phyloP scores from a whole-genome alignment of 2,797 vertebrate species.

The Chelon auratus region DNA sequence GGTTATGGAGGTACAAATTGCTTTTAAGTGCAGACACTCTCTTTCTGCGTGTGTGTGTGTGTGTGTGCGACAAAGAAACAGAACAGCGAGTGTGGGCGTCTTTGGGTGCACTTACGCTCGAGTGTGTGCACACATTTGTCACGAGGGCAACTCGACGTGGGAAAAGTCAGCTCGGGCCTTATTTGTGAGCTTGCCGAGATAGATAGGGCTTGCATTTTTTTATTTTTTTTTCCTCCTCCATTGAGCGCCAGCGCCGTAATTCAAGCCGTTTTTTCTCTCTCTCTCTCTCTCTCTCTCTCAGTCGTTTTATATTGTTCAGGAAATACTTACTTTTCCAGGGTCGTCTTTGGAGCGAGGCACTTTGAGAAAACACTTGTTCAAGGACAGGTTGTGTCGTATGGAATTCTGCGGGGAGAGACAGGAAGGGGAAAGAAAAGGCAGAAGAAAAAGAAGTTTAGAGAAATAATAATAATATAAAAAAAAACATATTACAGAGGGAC shows the following conservation, averaged over 20 bases:
- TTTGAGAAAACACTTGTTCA: constrained; percentile 94
- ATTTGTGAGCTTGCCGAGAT: constrained; percentile 45
- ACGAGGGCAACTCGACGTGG: constrained; percentile 31
- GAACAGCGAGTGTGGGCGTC: constrained; percentile 23
- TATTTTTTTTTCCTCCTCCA: not conserved
- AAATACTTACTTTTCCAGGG: constrained; percentile 89
- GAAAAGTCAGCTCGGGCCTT: constrained; percentile 35
- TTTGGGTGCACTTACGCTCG: constrained; percentile 29
- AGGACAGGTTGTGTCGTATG: constrained; percentile 91
- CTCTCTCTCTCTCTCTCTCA: not conserved
- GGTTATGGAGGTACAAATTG: constrained; percentile 78
- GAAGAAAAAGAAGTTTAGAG: not conserved
- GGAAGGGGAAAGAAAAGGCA: not conserved
- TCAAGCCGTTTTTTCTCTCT: constrained; percentile 44
- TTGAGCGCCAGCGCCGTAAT: constrained; percentile 19
- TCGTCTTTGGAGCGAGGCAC: constrained; percentile 94
- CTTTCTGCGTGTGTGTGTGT: constrained; percentile 21
- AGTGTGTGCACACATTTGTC: constrained; percentile 20
- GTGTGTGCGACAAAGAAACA: constrained; percentile 12
- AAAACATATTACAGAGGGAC: constrained; percentile 1
- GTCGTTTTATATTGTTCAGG: constrained; percentile 47
- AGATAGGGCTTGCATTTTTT: constrained; percentile 44
- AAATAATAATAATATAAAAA: constrained; percentile 9
- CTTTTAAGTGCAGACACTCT: constrained; percentile 66
- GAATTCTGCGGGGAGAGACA: constrained; percentile 85